Conservation (phyloP, 2,113 vertebrate genomes). For the Leptosomus discolor region DNA sequence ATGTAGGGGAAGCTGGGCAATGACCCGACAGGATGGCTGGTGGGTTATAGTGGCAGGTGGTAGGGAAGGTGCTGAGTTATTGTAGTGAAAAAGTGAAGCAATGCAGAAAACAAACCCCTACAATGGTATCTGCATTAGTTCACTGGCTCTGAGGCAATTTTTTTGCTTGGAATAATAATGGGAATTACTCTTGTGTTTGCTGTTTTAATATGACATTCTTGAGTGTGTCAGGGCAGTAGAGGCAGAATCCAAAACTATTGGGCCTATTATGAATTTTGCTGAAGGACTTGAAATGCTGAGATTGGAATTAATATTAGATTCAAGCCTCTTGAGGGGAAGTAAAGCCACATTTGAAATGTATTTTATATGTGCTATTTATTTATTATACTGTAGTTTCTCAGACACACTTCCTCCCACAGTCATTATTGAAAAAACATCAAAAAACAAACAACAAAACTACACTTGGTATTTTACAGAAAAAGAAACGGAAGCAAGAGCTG, state of each 20-base stretch:
- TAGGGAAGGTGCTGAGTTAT: background rate
- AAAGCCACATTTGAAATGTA: background rate
- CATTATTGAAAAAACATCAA: background rate
- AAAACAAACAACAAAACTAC: background rate
- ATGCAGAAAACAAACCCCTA: background rate
- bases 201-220: background rate
- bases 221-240: background rate
- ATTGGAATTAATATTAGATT: slow-evolving; percentile 12
- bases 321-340: background rate
- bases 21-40: accelerated
- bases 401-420: background rate
- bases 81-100: background rate
- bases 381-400: background rate
- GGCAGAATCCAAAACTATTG: background rate
- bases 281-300: background rate
- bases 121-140: background rate
- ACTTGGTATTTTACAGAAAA: background rate
- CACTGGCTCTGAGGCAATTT: background rate
- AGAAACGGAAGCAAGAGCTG: background rate
- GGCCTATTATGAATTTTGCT: slow-evolving; percentile 21
- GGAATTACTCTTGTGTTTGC: background rate
- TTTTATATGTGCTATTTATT: background rate
- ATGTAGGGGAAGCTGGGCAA: accelerated
- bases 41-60: accelerated
- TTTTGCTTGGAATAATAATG: background rate